Evolutionary conservation across 2,888 invertebrate genomes (phyloP).

Genomic region (Embidobia sp.): DNA sequence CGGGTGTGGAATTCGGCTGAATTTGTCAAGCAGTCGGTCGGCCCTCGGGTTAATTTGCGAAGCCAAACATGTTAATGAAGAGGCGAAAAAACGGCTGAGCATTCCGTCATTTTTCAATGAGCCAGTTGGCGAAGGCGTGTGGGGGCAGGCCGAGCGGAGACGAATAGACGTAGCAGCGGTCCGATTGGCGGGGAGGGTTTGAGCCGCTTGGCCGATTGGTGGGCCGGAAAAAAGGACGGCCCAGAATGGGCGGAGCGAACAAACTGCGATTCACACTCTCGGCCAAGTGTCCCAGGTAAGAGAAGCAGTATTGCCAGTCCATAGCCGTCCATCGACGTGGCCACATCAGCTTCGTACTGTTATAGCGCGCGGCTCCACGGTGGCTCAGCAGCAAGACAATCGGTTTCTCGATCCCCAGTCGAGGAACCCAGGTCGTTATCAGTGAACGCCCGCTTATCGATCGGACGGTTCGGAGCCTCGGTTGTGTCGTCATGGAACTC

Average conservation of each 20-base stretch:
- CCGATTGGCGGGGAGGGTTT: conserved; percentile 68
- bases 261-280: neutral
- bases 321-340: conserved; percentile 81
- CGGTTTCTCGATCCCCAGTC: neutral
- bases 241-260: conserved; percentile 49
- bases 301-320: conserved; percentile 78
- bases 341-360: conserved; percentile 76
- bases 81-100: too few species aligned
- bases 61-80: too few species aligned
- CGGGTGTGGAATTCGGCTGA: too few species aligned
- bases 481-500: conserved; percentile 40
- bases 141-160: neutral
- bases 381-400: neutral
- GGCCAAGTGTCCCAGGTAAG: conserved; percentile 77
- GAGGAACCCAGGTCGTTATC: neutral
- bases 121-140: too few species aligned
- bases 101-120: too few species aligned
- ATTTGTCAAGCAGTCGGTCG: too few species aligned
- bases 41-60: too few species aligned
- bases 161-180: neutral
- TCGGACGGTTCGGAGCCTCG: conserved; percentile 11
- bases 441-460: conserved; percentile 34
- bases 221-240: conserved; percentile 64
- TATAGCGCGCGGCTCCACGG: conserved; percentile 38
- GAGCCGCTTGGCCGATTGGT: neutral